Percentiles rank a stretch among this genome's conserved stretches.
These are phyloP conservation scores for Aplochiton taeniatus DNA, from an alignment of 2,797 vertebrate species.

Conservation along the genomic window DNA sequence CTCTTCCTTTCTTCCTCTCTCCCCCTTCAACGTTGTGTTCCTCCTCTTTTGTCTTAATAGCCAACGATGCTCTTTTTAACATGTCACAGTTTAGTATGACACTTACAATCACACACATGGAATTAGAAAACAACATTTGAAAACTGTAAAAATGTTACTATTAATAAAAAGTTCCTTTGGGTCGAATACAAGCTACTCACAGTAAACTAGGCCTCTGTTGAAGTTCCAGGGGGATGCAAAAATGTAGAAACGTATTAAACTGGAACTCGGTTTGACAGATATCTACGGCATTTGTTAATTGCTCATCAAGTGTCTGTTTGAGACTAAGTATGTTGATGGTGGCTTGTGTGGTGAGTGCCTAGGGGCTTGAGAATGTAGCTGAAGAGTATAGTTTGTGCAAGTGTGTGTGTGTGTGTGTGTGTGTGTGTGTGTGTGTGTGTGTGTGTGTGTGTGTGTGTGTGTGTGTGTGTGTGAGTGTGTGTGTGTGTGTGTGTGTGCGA, in stretches of 20 bases:
- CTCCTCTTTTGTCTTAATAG: constrained; percentile 4
- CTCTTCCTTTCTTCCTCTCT: constrained; percentile 32
- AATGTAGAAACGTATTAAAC: too few relatives aligned
- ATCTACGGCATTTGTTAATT: too few relatives aligned
- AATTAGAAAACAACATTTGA: too few relatives aligned
- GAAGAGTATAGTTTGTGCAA: neutral
- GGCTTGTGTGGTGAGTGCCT: neutral
- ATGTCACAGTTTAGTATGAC: neutral
- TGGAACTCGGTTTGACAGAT: too few relatives aligned
- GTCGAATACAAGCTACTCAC: too few relatives aligned
- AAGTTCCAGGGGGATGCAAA: too few relatives aligned
- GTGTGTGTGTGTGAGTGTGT: neutral
- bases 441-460: constrained; percentile 8
- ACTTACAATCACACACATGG: neutral
- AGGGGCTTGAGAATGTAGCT: too few relatives aligned
- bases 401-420: constrained; percentile 6
- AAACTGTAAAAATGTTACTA: too few relatives aligned
- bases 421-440: constrained; percentile 2
- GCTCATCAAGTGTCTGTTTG: neutral
- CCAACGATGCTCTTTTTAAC: neutral
- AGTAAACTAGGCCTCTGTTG: too few relatives aligned
- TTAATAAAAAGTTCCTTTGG: too few relatives aligned
- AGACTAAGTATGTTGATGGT: neutral
- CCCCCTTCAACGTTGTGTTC: neutral
- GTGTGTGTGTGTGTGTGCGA: neutral